phyloP scores from a whole-genome alignment of 2,113 vertebrate species.

The Stigmatopora nigra region DNA sequence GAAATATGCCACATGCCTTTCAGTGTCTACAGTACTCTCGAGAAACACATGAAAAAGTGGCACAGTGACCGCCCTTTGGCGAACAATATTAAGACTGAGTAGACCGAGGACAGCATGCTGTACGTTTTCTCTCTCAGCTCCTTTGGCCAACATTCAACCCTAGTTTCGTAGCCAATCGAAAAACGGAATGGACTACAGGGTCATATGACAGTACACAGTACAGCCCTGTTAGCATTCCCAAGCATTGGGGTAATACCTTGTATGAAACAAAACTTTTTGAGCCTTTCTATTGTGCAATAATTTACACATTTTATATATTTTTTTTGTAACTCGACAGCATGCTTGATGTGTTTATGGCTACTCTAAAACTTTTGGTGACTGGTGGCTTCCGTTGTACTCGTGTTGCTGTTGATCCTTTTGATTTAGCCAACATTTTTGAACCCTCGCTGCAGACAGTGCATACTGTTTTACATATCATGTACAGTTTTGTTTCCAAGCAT shows the following conservation, averaged over 20 bases:
- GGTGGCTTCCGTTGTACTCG: conserved; percentile 87
- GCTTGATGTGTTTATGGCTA: conserved; percentile 95
- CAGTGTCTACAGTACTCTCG: conserved; percentile 99
- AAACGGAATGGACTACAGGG: conserved; percentile 65
- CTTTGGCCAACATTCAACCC: conserved; percentile 52
- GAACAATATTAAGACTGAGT: conserved; percentile 99
- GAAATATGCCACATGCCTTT: conserved; percentile 99
- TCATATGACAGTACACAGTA: conserved; percentile 80
- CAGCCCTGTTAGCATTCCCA: conserved; percentile 58
- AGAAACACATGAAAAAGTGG: conserved; percentile 99
- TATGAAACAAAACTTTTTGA: conserved; percentile 94
- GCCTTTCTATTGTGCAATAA: conserved; percentile 99
- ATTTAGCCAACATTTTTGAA: conserved; percentile 61
- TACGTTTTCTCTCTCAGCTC: conserved; percentile 47
- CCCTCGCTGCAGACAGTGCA: conserved; percentile 90
- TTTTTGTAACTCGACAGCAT: conserved; percentile 92
- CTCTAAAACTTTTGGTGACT: conserved; percentile 84
- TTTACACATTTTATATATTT: conserved; percentile 94
- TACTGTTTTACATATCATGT: conserved; percentile 97
- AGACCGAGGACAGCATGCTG: conserved; percentile 70
- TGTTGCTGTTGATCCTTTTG: conserved; percentile 81
- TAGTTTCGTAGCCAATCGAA: conserved; percentile 48
- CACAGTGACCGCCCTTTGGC: conserved; percentile 96
- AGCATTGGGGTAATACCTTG: conserved; percentile 89
- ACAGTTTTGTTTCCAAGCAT: conserved; percentile 85